A percentile compares a stretch with the other conserved stretches of the same genome.
Conservation (phyloP, 2,797 vertebrate species). For the Alosa sapidissima region DNA sequence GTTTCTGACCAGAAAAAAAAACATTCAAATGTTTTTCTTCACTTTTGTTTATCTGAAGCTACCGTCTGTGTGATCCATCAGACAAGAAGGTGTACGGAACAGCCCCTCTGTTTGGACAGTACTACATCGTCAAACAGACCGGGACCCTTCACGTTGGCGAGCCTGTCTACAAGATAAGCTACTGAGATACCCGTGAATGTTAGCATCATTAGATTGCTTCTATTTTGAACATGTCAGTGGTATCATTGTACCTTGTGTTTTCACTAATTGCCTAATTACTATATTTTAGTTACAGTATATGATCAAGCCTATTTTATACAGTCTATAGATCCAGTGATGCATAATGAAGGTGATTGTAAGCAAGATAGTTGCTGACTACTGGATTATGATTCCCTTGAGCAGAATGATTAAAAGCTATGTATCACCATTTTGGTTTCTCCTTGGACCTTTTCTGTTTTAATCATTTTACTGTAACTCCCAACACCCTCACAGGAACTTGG, state of each 20-base stretch:
- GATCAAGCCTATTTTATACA: too few species aligned
- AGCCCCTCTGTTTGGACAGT: conserved; percentile 84
- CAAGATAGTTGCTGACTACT: neutral
- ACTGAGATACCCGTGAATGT: conserved; percentile 48
- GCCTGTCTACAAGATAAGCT: conserved; percentile 78
- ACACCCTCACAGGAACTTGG: neutral
- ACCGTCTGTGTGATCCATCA: conserved; percentile 83
- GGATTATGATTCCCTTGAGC: neutral
- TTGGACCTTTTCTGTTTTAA: neutral
- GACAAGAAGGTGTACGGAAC: conserved; percentile 80
- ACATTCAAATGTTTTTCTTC: neutral
- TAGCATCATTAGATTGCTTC: neutral
- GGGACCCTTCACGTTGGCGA: conserved; percentile 86
- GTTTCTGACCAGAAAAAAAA: too few species aligned
- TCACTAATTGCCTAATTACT: neutral
- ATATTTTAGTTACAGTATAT: too few species aligned
- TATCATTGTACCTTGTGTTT: neutral
- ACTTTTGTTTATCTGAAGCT: conserved; percentile 70
- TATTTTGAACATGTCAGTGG: neutral
- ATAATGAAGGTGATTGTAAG: neutral
- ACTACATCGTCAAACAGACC: conserved; percentile 80
- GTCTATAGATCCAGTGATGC: too few species aligned
- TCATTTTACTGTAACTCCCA: neutral
- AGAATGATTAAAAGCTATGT: neutral
- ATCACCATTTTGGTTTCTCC: neutral